A percentile compares a stretch with the other conserved stretches of the same genome.
phyloP scores from a whole-genome alignment of 1,140 invertebrate species.

The Macrobrachium nipponense region DNA sequence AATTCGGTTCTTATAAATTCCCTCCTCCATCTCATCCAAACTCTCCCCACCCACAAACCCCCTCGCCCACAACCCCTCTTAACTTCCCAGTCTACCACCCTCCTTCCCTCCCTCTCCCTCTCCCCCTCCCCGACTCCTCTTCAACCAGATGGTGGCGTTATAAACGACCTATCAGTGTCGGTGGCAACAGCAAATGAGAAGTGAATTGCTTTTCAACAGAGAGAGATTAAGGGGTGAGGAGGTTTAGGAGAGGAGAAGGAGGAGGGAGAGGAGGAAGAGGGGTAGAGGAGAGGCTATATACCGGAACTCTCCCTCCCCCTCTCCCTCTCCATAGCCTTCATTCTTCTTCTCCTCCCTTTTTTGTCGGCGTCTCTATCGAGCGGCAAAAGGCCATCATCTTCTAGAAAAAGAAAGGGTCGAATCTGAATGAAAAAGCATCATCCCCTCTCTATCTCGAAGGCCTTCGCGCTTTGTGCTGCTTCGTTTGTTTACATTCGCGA shows the following conservation, averaged over 20 bases:
- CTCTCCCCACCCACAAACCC: no score
- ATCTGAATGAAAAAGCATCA: no score
- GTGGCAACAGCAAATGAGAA: conserved; percentile 49
- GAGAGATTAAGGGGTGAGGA: not conserved
- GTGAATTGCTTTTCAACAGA: conserved; percentile 54
- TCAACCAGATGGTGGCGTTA: conserved; percentile 38
- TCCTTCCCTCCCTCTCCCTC: not conserved
- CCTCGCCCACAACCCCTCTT: not conserved
- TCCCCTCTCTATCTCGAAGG: no score
- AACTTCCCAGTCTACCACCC: not conserved
- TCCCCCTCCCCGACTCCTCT: not conserved
- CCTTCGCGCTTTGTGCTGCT: no score
- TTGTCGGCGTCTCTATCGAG: no score
- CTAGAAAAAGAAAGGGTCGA: no score
- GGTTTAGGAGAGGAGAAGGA: no score
- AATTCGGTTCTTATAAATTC: not conserved
- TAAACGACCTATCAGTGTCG: conserved; percentile 50
- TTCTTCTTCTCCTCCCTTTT: no score
- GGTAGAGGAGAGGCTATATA: not conserved
- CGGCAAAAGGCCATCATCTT: no score
- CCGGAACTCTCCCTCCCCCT: not conserved
- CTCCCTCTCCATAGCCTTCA: no score
- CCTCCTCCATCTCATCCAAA: not conserved
- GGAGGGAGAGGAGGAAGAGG: not conserved
- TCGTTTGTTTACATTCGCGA: no score